These are phyloP conservation scores for Catocala nupta DNA, from an alignment of 2,888 invertebrate genomes.

Conservation along the genomic window DNA sequence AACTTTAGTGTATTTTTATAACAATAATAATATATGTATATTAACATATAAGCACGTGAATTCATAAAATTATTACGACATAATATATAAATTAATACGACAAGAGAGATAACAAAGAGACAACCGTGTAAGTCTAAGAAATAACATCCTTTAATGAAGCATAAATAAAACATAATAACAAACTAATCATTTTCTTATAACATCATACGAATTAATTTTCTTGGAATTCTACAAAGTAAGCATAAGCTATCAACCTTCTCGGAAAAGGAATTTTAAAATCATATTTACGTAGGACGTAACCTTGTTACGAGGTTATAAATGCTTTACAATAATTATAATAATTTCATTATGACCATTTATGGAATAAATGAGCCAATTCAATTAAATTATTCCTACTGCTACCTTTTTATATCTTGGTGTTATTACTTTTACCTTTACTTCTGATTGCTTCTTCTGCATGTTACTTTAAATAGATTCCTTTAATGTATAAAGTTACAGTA, in stretches of 20 bases:
- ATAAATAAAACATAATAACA: constrained; percentile 22
- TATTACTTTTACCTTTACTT: no score
- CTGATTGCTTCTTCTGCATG: no score
- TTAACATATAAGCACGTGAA: not conserved
- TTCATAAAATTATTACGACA: not conserved
- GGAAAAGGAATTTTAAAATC: constrained; percentile 59
- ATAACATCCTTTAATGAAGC: constrained; percentile 24
- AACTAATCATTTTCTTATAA: constrained; percentile 33
- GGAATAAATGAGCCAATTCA: no score
- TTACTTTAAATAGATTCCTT: not conserved
- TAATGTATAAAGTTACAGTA: not conserved
- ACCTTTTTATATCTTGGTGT: no score
- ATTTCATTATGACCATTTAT: not conserved
- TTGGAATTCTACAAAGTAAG: constrained; percentile 37
- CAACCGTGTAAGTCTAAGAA: constrained; percentile 1
- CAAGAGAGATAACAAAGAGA: constrained; percentile 7
- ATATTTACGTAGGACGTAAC: constrained; percentile 54
- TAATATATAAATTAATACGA: not conserved
- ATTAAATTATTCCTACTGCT: no score
- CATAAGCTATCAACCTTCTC: constrained; percentile 39
- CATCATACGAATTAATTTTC: constrained; percentile 51
- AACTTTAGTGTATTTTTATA: constrained; percentile 13
- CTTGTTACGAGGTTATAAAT: constrained; percentile 47
- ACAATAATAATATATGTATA: not conserved
- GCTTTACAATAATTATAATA: not conserved